These are phyloP conservation scores for Tenualosa ilisha DNA, from an alignment of 2,797 vertebrate genomes.

Conservation along the genomic window DNA sequence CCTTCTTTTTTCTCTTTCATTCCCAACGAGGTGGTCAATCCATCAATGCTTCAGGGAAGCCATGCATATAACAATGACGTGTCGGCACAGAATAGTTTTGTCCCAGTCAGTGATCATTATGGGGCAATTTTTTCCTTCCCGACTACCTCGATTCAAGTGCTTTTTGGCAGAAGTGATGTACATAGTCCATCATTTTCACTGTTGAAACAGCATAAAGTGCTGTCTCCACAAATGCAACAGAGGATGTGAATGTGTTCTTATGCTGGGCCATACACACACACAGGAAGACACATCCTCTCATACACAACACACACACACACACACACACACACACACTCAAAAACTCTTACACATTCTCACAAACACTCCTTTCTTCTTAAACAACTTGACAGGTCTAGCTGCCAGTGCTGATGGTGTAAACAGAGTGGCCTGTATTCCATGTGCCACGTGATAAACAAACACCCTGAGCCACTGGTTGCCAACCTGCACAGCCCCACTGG, in stretches of 20 bases:
- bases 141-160: background rate
- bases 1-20: background rate
- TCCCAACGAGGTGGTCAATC: background rate
- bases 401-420: background rate
- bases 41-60: conserved; percentile 1
- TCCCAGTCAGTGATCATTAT: conserved; percentile 10
- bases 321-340: background rate
- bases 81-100: background rate
- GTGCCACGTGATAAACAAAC: background rate
- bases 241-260: background rate
- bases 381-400: too few species aligned
- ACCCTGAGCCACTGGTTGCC: too few species aligned
- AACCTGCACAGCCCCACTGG: too few species aligned
- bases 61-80: background rate
- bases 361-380: background rate
- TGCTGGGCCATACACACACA: background rate
- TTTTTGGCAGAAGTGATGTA: background rate
- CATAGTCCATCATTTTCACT: background rate
- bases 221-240: background rate
- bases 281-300: too few species aligned
- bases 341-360: too few species aligned
- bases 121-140: background rate
- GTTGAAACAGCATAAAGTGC: background rate
- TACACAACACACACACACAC: background rate
- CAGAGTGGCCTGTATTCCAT: background rate